Conservation (phyloP, 2,888 invertebrate species). For the Heliconius aoede region DNA sequence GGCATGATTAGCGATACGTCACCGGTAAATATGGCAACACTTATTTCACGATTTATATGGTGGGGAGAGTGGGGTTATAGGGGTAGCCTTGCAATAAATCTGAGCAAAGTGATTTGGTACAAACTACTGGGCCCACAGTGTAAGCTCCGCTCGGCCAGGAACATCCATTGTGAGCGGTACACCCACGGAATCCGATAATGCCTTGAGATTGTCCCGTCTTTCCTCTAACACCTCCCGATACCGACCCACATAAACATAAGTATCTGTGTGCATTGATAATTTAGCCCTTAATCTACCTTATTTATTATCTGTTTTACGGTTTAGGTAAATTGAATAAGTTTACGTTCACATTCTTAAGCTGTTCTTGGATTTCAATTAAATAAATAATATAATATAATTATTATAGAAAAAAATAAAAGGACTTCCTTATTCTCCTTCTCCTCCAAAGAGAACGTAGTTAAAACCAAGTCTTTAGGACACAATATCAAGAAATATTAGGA, state of each 20-base stretch:
- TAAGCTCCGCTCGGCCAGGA: conserved; percentile 77
- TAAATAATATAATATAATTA: no score
- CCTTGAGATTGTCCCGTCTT: conserved; percentile 81
- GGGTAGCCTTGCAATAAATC: conserved; percentile 79
- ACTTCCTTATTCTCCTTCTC: no score
- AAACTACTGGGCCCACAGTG: conserved; percentile 78
- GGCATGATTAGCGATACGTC: conserved; percentile 80
- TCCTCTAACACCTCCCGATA: conserved; percentile 76
- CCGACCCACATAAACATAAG: conserved; percentile 58
- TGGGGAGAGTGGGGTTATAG: conserved; percentile 74
- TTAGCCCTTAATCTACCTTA: conserved; percentile 47
- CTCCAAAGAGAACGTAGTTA: no score
- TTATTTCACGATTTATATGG: conserved; percentile 80
- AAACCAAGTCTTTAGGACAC: no score
- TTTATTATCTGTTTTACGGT: conserved; percentile 41
- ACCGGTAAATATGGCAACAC: conserved; percentile 83
- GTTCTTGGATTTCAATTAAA: background rate
- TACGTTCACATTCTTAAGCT: conserved; percentile 2
- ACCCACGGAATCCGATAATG: conserved; percentile 82
- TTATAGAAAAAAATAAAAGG: no score
- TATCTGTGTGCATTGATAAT: conserved; percentile 56
- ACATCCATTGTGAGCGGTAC: conserved; percentile 78
- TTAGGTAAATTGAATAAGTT: conserved; percentile 24
- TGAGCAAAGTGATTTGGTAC: conserved; percentile 80
- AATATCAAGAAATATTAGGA: background rate